Base-by-base conservation (phyloP, 2,113 vertebrate genomes). In the Turnix velox region DNA sequence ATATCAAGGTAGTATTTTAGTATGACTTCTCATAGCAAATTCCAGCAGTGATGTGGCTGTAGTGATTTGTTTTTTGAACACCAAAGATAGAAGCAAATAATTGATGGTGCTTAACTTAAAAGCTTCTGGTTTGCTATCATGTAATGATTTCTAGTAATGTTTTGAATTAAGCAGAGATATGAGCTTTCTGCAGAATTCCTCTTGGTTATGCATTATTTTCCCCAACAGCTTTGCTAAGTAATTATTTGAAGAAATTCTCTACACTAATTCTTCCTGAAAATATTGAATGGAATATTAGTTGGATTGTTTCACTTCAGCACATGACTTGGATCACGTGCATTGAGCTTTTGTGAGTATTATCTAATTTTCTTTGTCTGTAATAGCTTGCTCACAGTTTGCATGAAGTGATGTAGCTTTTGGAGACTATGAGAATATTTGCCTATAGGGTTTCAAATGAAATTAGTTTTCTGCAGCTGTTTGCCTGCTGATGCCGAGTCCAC, bases 391-490 rank as follows among this genome's bases (percentile, higher is more conserved):
- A 39, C 58, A 42, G 72, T 95, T 92, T 84, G 58, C 7, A 8
- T 90, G 77, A 87, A 86, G 45, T 95, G 69, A 76, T 90, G 87
- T 37, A 89, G 68, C 37, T 88, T 93, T 90, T 91, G 66, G 73
- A 84, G 42, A 57, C 68, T 86, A 57, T 31, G 59, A 62, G 75
- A 84, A 31, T 49, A 71, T 76, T 89, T 96, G 84, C 83, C 84
- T 89, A 61, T 74, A 72, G 74, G 43, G 58, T 91, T 95, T 95
- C 59, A 91, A 81, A 92, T 85, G 42, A 92, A 94, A 93, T 93
- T 87, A 86, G 79, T 75, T 94, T 93, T 92, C 67, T 93, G 84
- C 93, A 93, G 91, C 91, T 96, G 68, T 87, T 95, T 68, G 35
- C 59, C 63, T 92, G 40, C 55, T 59, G 54, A 67, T 91, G 82